Evolutionary conservation across 1,140 invertebrate genomes (phyloP).

Genomic region (Eumeta japonica): DNA sequence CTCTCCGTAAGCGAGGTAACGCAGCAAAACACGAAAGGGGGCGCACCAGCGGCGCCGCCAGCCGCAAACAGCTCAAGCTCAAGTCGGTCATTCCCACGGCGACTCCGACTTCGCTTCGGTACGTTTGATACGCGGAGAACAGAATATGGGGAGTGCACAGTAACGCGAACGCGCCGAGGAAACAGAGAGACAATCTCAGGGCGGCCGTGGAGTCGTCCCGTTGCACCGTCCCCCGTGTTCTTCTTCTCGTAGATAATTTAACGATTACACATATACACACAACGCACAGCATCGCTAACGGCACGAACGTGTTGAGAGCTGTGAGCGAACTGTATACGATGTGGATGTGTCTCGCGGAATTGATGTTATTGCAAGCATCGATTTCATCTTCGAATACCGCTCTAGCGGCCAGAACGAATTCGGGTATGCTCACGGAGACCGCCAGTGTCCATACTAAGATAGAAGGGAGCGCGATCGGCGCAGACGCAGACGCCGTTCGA

Average conservation of each 20-base stretch:
- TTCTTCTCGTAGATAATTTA: slow-evolving; percentile 32
- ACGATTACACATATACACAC: slow-evolving; percentile 25
- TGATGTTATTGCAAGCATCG: slow-evolving; percentile 36
- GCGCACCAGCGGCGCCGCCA: slow-evolving; percentile 28
- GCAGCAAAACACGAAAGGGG: slow-evolving; percentile 34
- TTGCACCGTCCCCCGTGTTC: no score
- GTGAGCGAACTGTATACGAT: slow-evolving; percentile 45
- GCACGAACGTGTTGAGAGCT: slow-evolving; percentile 45
- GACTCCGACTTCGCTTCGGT: slow-evolving; percentile 11
- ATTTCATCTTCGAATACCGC: slow-evolving; percentile 25
- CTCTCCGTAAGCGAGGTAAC: slow-evolving; percentile 28
- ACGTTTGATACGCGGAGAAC: no score
- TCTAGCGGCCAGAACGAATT: slow-evolving; percentile 47
- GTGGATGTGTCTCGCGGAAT: slow-evolving; percentile 35
- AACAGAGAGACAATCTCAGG: slow-evolving; percentile 42
- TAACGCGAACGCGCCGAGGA: slow-evolving; percentile 37
- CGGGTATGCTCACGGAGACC: slow-evolving; percentile 57
- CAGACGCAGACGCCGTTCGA: slow-evolving; percentile 29
- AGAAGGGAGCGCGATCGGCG: slow-evolving; percentile 51
- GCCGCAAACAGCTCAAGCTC: slow-evolving; percentile 30
- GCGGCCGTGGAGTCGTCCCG: slow-evolving; percentile 29
- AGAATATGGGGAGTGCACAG: slow-evolving; percentile 28
- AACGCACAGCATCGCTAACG: slow-evolving; percentile 29
- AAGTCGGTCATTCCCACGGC: slow-evolving; percentile 23
- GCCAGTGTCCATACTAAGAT: slow-evolving; percentile 58